Evolutionary conservation across 2,113 vertebrate genomes (phyloP), one percentile per base, ranked within the genome.

Genomic region (Hyperopisus bebe): DNA sequence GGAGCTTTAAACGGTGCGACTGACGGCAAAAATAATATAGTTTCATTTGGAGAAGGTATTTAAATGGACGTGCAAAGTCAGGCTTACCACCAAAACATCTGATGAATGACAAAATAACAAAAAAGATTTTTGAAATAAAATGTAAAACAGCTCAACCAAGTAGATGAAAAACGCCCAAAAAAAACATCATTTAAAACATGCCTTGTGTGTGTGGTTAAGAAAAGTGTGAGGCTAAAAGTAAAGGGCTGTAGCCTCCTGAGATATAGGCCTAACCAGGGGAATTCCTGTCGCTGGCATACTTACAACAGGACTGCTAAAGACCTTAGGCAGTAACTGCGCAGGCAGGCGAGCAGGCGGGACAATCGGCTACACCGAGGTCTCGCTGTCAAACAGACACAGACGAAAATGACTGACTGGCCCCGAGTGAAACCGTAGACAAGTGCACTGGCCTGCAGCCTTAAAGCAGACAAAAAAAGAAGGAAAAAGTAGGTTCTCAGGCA

Each of bases 251-350:
- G 92, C 92, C 92, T 93, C 90, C 35, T n/a, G 91, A 92, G 91
- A 89, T 92, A 19, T 19, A 70, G 62, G 27, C n/a, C 62, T 70
- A 93, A 92, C 91, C 92, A 91, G 96, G 95, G 96, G 93, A 96
- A 96, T 96, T 95, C 95, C 95, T 96, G 94, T 95, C 95, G 95
- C 96, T 96, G 95, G 94, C 94, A 96, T 93, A 94, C 93, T 93
- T 90, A 94, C 93, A 93, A 90, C 92, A 94, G 93, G 91, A 90
- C 93, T 93, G 91, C 50, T 88, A 94, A 92, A 87, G 91, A 94
- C 95, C 95, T 95, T 80, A 95, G 95, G 94, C 94, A 92, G 91
- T 92, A 90, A 90, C 89, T 55, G 93, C 94, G 92, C 92, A 85
- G 51, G 62, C 62, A 70, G 62, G 66, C 35, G 35, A 31, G 83